Conservation (phyloP, 2,113 vertebrate genomes). For the Tenrec ecaudatus region DNA sequence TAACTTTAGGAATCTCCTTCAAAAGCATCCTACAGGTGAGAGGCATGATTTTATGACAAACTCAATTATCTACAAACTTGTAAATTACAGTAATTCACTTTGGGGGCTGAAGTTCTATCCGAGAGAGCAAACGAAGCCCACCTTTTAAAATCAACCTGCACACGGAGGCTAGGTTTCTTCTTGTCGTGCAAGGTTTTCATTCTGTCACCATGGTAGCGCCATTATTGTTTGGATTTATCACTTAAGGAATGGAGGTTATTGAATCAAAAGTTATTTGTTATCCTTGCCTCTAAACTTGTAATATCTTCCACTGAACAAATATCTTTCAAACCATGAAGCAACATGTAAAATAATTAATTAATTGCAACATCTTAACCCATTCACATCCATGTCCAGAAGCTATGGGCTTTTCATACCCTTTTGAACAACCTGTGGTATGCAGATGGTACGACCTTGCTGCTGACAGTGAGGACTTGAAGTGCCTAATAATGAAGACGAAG, state of each 20-base stretch:
- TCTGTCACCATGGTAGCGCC: not conserved
- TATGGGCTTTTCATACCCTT: not conserved
- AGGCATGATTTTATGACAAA: conserved; percentile 8
- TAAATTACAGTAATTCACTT: not conserved
- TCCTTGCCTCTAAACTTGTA: conserved; percentile 7
- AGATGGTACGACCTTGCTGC: no score
- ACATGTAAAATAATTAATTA: not conserved
- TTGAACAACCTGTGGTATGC: no score
- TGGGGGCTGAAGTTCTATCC: not conserved
- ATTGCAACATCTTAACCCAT: not conserved
- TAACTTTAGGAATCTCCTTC: conserved; percentile 41
- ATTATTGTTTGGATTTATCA: not conserved
- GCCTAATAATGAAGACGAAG: no score
- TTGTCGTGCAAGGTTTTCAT: not conserved
- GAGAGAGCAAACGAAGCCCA: not conserved
- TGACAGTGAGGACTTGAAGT: no score
- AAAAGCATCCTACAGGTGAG: not conserved
- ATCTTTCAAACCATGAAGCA: conserved; percentile 16
- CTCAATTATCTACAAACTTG: conserved; percentile 37
- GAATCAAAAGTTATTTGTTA: not conserved
- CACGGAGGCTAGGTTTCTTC: no score
- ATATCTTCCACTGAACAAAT: conserved; percentile 13
- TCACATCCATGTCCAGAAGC: not conserved
- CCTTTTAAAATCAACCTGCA: not conserved
- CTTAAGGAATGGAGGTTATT: not conserved